phyloP scores from a whole-genome alignment of 1,140 invertebrate species.

The Calliopsis andreniformis region DNA sequence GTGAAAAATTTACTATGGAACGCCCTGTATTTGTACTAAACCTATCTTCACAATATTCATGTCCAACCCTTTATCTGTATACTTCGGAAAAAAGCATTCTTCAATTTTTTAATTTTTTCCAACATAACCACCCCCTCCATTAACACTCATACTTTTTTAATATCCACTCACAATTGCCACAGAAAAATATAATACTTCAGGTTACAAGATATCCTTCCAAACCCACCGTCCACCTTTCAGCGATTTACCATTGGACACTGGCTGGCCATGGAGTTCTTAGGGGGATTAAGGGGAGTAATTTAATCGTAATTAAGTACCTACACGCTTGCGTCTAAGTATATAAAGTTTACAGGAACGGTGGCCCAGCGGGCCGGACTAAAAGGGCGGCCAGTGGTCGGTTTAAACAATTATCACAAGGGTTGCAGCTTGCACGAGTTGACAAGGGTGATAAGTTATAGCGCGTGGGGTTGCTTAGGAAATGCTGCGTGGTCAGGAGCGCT shows the following conservation, averaged over 20 bases:
- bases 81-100: too few species aligned
- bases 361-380: conserved; percentile 70
- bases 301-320: conserved; percentile 69
- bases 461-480: conserved; percentile 67
- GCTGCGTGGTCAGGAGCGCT: conserved; percentile 44
- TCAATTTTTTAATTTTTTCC: too few species aligned
- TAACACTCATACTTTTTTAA: too few species aligned
- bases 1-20: too few species aligned
- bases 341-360: conserved; percentile 54
- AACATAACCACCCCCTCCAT: too few species aligned
- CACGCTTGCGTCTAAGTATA: conserved; percentile 56
- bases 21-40: too few species aligned
- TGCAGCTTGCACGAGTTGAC: conserved; percentile 72
- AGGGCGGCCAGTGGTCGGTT: conserved; percentile 78
- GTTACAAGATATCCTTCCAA: too few species aligned
- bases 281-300: conserved; percentile 50
- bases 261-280: conserved; percentile 23
- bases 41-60: too few species aligned
- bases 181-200: too few species aligned
- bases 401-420: conserved; percentile 82
- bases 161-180: too few species aligned
- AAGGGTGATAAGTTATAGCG: conserved; percentile 80
- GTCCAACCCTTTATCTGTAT: too few species aligned
- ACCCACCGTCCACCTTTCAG: background rate
- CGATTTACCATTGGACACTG: conserved; percentile 5